Conservation (phyloP, 2,797 vertebrate species). For the Acridotheres tristis region DNA sequence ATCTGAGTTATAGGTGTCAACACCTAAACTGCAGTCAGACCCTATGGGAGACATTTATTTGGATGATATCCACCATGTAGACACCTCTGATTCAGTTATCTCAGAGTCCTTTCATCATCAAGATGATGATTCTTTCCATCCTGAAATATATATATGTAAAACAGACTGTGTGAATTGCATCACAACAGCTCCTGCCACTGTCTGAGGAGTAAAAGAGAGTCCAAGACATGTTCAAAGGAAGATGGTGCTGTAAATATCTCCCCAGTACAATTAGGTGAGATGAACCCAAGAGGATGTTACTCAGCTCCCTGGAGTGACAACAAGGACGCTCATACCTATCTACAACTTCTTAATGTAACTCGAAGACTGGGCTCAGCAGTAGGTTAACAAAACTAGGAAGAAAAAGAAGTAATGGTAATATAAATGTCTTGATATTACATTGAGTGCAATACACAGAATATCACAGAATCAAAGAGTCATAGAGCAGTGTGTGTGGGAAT, state of each 20-base stretch:
- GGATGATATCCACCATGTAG: not conserved
- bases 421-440: not conserved
- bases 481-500: not conserved
- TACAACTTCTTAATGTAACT: not conserved
- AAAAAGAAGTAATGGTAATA: not conserved
- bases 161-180: not conserved
- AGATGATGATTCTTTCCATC: not conserved
- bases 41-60: not conserved
- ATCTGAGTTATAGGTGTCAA: not conserved
- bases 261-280: not conserved
- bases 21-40: not conserved
- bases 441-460: not conserved
- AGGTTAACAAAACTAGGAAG: not conserved
- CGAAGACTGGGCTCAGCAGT: not conserved
- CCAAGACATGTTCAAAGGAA: not conserved
- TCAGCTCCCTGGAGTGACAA: not conserved
- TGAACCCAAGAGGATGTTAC: not conserved
- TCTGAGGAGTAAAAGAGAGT: not conserved
- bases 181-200: not conserved
- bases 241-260: not conserved
- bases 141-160: not conserved
- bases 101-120: not conserved
- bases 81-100: not conserved
- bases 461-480: not conserved
- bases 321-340: not conserved